These are phyloP conservation scores for Paracyclopina nana DNA, from an alignment of 1,140 invertebrate genomes.

Conservation along the genomic window DNA sequence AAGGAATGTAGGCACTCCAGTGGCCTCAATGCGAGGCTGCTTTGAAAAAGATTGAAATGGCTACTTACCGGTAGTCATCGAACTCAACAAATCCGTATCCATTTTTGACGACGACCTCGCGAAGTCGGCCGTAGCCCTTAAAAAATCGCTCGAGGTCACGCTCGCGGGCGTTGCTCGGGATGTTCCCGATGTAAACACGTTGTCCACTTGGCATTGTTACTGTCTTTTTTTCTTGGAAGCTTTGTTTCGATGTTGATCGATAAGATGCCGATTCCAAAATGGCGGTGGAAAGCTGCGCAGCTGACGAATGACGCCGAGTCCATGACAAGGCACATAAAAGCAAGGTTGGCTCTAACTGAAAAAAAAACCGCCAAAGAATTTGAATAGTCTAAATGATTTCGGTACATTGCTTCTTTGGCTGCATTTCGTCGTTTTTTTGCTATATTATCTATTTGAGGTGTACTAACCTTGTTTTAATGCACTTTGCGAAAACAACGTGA, in stretches of 20 bases:
- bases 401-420: too few species aligned
- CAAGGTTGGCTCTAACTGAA: too few species aligned
- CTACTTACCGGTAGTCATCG: slow-evolving; percentile 1
- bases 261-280: too few species aligned
- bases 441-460: neutral
- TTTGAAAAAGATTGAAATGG: neutral
- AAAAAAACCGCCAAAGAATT: too few species aligned
- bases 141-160: slow-evolving; percentile 93
- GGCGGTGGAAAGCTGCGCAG: too few species aligned
- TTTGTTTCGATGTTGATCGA: too few species aligned
- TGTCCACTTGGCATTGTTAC: neutral
- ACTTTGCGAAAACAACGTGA: neutral
- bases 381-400: too few species aligned
- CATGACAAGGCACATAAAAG: too few species aligned
- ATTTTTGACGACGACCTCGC: slow-evolving; percentile 92
- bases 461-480: neutral
- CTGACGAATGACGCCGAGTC: too few species aligned
- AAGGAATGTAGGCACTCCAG: too few species aligned
- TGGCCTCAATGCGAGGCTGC: too few species aligned
- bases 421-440: neutral
- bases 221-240: too few species aligned
- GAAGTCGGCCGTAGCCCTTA: slow-evolving; percentile 81
- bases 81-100: slow-evolving; percentile 82
- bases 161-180: slow-evolving; percentile 78
- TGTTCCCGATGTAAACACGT: slow-evolving; percentile 9